A percentile compares a stretch with the other conserved stretches of the same genome.
phyloP scores from a whole-genome alignment of 2,113 vertebrate genomes.

The Centropristis striata region DNA sequence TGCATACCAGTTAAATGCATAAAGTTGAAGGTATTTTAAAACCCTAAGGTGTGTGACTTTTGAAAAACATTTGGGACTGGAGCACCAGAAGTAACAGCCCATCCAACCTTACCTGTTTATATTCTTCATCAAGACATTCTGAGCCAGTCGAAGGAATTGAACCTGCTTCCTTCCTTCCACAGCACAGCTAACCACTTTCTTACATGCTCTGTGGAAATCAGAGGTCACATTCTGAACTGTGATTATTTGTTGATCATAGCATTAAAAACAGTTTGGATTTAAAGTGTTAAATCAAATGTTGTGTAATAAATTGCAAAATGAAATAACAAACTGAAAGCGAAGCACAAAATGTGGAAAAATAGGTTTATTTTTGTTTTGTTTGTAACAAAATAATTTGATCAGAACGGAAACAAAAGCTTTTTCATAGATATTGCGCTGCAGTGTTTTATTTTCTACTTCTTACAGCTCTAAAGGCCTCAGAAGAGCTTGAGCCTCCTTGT shows the following conservation, averaged over 20 bases:
- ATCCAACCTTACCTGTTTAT: not conserved
- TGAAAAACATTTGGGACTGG: too few relatives aligned
- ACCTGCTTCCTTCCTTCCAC: not conserved
- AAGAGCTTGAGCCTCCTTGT: conserved; percentile 74
- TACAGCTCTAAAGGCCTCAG: conserved; percentile 54
- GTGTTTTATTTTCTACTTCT: not conserved
- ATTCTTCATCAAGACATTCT: not conserved
- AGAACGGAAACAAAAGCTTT: not conserved
- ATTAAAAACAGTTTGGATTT: not conserved
- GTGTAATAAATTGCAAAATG: not conserved
- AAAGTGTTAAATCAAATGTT: not conserved
- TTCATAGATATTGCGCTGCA: too few relatives aligned
- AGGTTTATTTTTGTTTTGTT: conserved; percentile 13
- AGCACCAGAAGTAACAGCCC: too few relatives aligned
- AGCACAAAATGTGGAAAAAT: conserved; percentile 17
- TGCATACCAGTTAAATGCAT: too few relatives aligned
- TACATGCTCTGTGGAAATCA: not conserved
- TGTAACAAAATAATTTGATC: not conserved
- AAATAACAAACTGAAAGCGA: not conserved
- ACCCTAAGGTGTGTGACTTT: too few relatives aligned
- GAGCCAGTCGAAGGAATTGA: not conserved
- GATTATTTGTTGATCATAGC: not conserved
- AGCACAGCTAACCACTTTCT: not conserved
- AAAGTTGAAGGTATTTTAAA: too few relatives aligned
- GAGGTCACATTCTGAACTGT: not conserved